Percentiles rank a stretch among this genome's conserved stretches.
Evolutionary conservation across 2,888 invertebrate genomes (phyloP).

Genomic region (Acrobasis consociella): DNA sequence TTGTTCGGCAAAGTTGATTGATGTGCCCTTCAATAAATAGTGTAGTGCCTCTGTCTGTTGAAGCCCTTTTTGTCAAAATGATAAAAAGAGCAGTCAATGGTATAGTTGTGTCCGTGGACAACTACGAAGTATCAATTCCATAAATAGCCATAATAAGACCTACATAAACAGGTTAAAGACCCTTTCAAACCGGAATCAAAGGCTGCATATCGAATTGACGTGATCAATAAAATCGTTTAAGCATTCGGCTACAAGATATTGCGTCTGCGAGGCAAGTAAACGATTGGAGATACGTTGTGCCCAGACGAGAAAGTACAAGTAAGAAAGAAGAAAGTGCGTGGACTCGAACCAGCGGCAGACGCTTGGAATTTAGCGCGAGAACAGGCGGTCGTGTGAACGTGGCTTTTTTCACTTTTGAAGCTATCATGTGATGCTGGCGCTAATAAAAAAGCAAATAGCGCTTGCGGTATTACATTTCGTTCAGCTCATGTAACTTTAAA

Average conservation of each 20-base stretch:
- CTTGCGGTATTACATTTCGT: conserved; percentile 8
- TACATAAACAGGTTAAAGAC: conserved; percentile 14
- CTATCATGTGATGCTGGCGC: conserved; percentile 19
- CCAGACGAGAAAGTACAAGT: conserved; percentile 67
- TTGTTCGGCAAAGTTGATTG: conserved; percentile 2
- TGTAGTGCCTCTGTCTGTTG: neutral
- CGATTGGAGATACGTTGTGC: conserved; percentile 14
- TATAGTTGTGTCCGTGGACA: neutral
- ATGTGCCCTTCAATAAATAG: conserved; percentile 9
- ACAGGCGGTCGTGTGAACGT: conserved; percentile 26
- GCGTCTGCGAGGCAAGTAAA: conserved; percentile 18
- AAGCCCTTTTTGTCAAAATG: conserved; percentile 12
- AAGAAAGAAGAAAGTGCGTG: conserved; percentile 72
- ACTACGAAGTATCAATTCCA: neutral
- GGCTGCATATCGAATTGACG: conserved; percentile 7
- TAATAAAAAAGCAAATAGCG: conserved; percentile 18
- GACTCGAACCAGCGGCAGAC: conserved; percentile 59
- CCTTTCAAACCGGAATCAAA: conserved; percentile 12
- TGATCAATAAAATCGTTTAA: conserved; percentile 19
- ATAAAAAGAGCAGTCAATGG: neutral
- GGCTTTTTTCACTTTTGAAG: conserved; percentile 21
- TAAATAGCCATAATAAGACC: neutral
- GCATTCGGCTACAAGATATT: conserved; percentile 14
- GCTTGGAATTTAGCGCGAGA: conserved; percentile 60
- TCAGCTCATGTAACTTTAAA: conserved; percentile 3